Base-by-base conservation (phyloP, 2,888 invertebrate genomes). In the Cataglyphis cursor region DNA sequence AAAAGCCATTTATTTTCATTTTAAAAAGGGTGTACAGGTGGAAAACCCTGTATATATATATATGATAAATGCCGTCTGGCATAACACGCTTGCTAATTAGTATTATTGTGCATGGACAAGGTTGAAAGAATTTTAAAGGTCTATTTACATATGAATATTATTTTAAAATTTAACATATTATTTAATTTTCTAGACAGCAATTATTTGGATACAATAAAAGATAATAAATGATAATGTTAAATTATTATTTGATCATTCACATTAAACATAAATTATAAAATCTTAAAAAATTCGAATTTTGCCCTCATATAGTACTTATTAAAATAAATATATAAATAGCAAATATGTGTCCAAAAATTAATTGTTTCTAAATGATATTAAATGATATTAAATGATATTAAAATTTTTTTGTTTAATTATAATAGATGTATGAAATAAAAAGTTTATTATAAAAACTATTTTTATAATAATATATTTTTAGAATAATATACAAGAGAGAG, bases 71-170 rank as follows among this genome's bases (percentile, higher is more conserved):
- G 6, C 10, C 9, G 21, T 35, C 35, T 72, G 38, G 3, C 5
- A 6, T 18, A 1, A 48, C 0, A 57, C 24, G 0, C 10, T 59
- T 61, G 28, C 9, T 62, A 10, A 4, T 70, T 41, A 24, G 18
- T 18, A 3, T 57, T 68, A 28, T 31, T 35, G 15, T 24, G 21
- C 4, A 12, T 54, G 70, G 18, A 54, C 24, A 3, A 54, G 21
- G 18, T 48, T 51, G 0, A 68, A 68, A 1, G n/a, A 72, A 72
- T 35, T 72, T 72, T 54, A 21, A 70, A 72, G 0, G 15, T 24
- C 15, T 10, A 1, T 35, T 15, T 1, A 8, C 10, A 8, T 18
- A 15, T 18, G 5, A 18, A 6, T n/a, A 38, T 35, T 8, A 51
- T 18, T n/a, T 18, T 5, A 18, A 12, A 51, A 38, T 12, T n/a